Base-by-base conservation (phyloP, 2,113 vertebrate genomes). In the Oxyura jamaicensis region DNA sequence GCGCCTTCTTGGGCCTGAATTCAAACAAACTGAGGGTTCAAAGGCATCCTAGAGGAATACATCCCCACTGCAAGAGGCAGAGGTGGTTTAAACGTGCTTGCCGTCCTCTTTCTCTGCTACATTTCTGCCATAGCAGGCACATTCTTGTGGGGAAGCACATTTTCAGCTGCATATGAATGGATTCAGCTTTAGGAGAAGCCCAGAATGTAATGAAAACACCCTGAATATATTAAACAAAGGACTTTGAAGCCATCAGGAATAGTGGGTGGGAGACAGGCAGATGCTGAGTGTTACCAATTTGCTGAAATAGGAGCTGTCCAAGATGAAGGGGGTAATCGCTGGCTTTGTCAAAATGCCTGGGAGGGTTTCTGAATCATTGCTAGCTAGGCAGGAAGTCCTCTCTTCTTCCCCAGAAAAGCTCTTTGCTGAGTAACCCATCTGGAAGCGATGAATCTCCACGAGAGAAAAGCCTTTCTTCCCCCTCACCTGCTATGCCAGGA, bases 221-320 rank as follows among this genome's bases (percentile, higher is more conserved):
- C 69, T 88, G 90, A 90, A 91, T 83, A 58, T 84, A 86, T 97
- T 96, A 96, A 96, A 92, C 50, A 83, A 83, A 92, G 36, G 81
- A 76, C 88, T 90, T 93, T 91, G 92, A 96, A 92, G 88, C 29
- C 92, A 59, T 94, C 79, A 93, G 73, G 79, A 94, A n/a, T 79
- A 83, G 80, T 84, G 95, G 76, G 90, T 96, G 93, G 83, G 88
- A 96, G 90, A 88, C 33, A 36, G 85, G 78, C 94, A 96, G 83
- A 91, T 95, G 95, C 83, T 96, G 48, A 83, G 95, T 86, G 90
- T 94, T 96, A 81, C 86, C 88, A 95, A 62, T 96, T 93, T 93
- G 80, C 76, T 94, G 95, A 78, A 94, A 89, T 48, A 78, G 92
- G 93, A 95, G 80, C 92, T 93, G 86, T 96, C 93, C 95, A 93